phyloP scores from a whole-genome alignment of 2,888 invertebrate species.

The Volucella bombylans region DNA sequence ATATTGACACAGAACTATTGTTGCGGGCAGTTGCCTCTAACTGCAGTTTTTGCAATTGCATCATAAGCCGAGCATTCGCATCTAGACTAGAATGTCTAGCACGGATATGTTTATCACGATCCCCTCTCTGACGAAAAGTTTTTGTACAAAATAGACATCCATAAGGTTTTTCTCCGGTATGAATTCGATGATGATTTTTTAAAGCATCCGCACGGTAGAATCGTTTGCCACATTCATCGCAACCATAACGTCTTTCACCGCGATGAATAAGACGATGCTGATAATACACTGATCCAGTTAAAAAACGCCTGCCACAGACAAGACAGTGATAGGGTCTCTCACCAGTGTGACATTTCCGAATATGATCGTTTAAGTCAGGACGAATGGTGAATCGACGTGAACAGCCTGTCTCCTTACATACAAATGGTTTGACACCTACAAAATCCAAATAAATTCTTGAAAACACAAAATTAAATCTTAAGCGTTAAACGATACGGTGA shows the following conservation, averaged over 20 bases:
- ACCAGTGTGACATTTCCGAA: slow-evolving; percentile 86
- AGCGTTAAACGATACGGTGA: too few species aligned
- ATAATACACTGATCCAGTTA: slow-evolving; percentile 86
- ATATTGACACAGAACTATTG: slow-evolving; percentile 24
- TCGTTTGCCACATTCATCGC: slow-evolving; percentile 86
- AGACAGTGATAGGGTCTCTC: slow-evolving; percentile 86
- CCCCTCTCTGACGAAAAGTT: slow-evolving; percentile 84
- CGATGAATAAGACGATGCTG: slow-evolving; percentile 86
- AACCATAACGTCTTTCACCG: slow-evolving; percentile 86
- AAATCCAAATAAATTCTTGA: neutral
- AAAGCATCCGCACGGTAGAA: slow-evolving; percentile 86
- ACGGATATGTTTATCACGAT: slow-evolving; percentile 84
- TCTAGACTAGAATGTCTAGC: slow-evolving; percentile 83
- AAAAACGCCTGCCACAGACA: slow-evolving; percentile 85
- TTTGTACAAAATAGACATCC: slow-evolving; percentile 84
- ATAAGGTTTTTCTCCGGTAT: slow-evolving; percentile 85
- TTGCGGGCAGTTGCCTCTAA: slow-evolving; percentile 79
- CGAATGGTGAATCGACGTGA: slow-evolving; percentile 86
- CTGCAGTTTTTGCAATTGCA: slow-evolving; percentile 81
- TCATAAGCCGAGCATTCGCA: slow-evolving; percentile 80
- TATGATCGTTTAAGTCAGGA: slow-evolving; percentile 86
- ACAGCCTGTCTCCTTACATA: slow-evolving; percentile 85
- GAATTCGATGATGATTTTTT: slow-evolving; percentile 85
- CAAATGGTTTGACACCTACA: slow-evolving; percentile 86
- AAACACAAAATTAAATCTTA: too few species aligned